Conservation (phyloP, 2,797 vertebrate species). For the Pachyuromys duprasi region DNA sequence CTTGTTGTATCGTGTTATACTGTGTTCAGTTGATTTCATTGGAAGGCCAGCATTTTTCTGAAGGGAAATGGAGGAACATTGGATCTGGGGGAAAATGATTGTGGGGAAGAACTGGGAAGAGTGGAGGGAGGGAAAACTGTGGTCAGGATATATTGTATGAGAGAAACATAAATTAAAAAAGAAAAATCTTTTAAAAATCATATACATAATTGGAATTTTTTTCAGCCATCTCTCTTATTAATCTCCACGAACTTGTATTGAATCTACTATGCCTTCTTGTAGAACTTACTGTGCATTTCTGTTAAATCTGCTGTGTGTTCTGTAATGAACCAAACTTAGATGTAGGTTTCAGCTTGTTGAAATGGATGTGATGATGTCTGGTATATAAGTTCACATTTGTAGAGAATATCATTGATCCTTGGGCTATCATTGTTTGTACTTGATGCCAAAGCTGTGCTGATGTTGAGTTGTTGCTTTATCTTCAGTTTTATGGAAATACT, state of each 20-base stretch:
- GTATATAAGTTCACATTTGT: not conserved
- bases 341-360: not conserved
- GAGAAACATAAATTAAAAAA: not conserved
- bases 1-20: not conserved
- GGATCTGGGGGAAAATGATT: not conserved
- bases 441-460: not conserved
- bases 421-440: not conserved
- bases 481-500: slow-evolving; percentile 1
- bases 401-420: not conserved
- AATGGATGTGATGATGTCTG: not conserved
- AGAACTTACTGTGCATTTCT: not conserved
- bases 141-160: not conserved
- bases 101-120: not conserved
- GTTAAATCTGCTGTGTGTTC: not conserved
- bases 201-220: not conserved
- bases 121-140: not conserved
- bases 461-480: not conserved
- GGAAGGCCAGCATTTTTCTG: not conserved
- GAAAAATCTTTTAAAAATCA: not conserved
- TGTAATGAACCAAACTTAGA: not conserved
- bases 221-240: not conserved
- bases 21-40: not conserved
- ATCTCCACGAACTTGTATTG: not conserved
- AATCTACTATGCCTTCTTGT: not conserved
- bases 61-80: not conserved